These are phyloP conservation scores for Dendroctonus valens DNA, from an alignment of 1,140 invertebrate species.

Conservation along the genomic window DNA sequence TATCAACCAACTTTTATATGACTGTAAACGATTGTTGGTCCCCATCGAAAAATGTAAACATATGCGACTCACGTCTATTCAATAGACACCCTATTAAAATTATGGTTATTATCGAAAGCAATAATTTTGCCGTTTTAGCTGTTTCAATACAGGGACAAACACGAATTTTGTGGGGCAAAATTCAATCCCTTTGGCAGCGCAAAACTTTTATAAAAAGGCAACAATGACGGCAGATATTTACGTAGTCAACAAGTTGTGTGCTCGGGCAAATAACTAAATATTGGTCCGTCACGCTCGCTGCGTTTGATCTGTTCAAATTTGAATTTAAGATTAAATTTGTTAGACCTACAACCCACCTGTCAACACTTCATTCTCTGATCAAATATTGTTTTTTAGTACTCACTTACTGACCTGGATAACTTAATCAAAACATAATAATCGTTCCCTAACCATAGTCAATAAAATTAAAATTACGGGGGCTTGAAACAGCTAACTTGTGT, in stretches of 20 bases:
- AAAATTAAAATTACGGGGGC: neutral
- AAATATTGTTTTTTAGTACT: conserved; percentile 49
- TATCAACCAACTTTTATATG: too few relatives aligned
- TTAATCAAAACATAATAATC: neutral
- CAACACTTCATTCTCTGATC: conserved; percentile 40
- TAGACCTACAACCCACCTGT: conserved; percentile 48
- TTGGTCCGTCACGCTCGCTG: conserved; percentile 45
- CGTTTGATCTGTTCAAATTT: conserved; percentile 52
- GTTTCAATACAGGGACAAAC: neutral
- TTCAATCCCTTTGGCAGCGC: conserved; percentile 19
- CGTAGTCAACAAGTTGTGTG: conserved; percentile 50
- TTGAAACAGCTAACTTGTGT: neutral
- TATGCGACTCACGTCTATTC: too few relatives aligned
- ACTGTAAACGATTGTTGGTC: too few relatives aligned
- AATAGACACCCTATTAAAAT: too few relatives aligned
- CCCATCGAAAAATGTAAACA: too few relatives aligned
- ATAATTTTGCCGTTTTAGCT: too few relatives aligned
- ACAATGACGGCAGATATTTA: conserved; percentile 46
- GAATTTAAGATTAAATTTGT: conserved; percentile 52
- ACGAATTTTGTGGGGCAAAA: conserved; percentile 19
- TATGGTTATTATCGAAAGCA: too few relatives aligned
- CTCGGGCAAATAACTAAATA: conserved; percentile 50
- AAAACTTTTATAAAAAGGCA: conserved; percentile 42
- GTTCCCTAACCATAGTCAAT: neutral
- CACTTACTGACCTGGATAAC: conserved; percentile 34